Percentiles rank a stretch among this genome's conserved stretches.
phyloP scores from a whole-genome alignment of 64 coral and sea anemone species.

The Platygyra sinensis region DNA sequence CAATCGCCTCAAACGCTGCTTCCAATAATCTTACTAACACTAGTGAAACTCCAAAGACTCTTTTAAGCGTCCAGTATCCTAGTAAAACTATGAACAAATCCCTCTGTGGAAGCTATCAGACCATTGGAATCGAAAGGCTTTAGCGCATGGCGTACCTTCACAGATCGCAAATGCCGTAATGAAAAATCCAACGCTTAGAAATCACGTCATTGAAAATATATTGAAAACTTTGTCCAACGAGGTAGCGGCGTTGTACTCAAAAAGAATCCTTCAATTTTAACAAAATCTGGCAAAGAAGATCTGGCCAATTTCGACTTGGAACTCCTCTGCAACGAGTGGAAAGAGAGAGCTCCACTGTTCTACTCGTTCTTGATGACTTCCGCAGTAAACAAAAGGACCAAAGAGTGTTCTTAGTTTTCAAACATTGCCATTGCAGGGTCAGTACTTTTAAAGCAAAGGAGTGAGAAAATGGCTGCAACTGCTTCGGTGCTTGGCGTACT shows the following conservation, averaged over 20 bases:
- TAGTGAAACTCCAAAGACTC: background rate
- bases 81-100: conserved; percentile 44
- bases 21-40: conserved; percentile 1
- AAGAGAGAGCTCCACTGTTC: conserved; percentile 60
- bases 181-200: conserved; percentile 32
- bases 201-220: conserved; percentile 13
- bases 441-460: conserved; percentile 69
- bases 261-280: conserved; percentile 54
- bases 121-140: conserved; percentile 47
- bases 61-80: conserved; percentile 23
- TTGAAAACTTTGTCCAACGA: conserved; percentile 39
- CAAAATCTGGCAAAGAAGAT: conserved; percentile 51
- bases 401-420: conserved; percentile 45
- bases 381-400: conserved; percentile 38
- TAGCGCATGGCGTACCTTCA: conserved; percentile 39
- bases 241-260: conserved; percentile 23
- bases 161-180: conserved; percentile 26
- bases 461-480: conserved; percentile 67
- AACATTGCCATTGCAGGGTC: conserved; percentile 59
- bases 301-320: conserved; percentile 53
- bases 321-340: conserved; percentile 65
- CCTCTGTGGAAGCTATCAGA: conserved; percentile 14
- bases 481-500: conserved; percentile 52
- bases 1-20: background rate
- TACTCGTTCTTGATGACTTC: conserved; percentile 62